Evolutionary conservation across 1,140 invertebrate genomes (phyloP).

Genomic region (Lasaia peninsularis): DNA sequence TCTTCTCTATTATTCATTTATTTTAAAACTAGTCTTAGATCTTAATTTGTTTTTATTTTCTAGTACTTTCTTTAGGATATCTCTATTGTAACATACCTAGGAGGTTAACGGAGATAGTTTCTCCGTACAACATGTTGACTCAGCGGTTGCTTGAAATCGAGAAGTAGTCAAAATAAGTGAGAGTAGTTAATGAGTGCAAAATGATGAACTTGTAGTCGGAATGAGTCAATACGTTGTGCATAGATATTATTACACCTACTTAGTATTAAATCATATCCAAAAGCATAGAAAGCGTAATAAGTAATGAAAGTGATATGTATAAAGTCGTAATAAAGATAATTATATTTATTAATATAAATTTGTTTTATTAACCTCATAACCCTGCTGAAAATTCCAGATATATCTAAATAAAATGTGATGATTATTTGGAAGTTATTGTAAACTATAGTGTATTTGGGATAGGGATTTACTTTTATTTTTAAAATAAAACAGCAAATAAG

Average conservation of each 20-base stretch:
- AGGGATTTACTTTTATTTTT: too few relatives aligned
- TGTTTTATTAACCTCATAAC: slow-evolving; percentile 1
- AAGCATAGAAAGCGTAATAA: slow-evolving; percentile 7
- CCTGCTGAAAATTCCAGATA: too few relatives aligned
- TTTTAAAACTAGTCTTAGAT: slow-evolving; percentile 17
- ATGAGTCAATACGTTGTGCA: background rate
- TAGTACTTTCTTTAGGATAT: slow-evolving; percentile 4
- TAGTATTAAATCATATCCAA: slow-evolving; percentile 4
- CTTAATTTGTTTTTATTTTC: slow-evolving; percentile 13
- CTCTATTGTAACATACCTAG: background rate
- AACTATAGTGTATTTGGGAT: too few relatives aligned
- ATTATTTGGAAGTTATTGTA: too few relatives aligned
- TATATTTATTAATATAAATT: background rate
- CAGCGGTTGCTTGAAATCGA: too few relatives aligned
- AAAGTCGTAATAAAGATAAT: slow-evolving; percentile 6
- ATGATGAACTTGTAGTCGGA: background rate
- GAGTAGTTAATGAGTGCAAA: background rate
- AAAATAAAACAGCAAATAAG: too few relatives aligned
- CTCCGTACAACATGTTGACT: background rate
- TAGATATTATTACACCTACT: background rate
- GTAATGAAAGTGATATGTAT: slow-evolving; percentile 11
- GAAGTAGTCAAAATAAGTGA: too few relatives aligned
- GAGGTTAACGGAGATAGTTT: background rate
- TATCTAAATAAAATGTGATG: too few relatives aligned
- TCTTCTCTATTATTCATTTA: background rate